phyloP scores from a whole-genome alignment of 1,140 invertebrate species.

The Sycophaga agraensis region DNA sequence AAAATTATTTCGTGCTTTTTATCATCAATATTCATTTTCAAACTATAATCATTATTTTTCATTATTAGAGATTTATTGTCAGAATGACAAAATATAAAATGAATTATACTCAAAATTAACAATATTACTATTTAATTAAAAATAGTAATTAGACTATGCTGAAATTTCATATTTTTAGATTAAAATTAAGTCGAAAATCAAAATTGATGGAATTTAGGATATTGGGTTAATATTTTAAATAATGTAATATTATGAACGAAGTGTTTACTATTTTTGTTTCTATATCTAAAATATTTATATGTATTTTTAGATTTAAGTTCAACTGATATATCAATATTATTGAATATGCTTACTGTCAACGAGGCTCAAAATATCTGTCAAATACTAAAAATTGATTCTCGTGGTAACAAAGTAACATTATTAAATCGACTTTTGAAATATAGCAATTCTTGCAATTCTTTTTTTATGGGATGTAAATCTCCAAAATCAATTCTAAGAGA shows the following conservation, averaged over 20 bases:
- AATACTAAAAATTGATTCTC: constrained; percentile 34
- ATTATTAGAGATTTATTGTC: too few species aligned
- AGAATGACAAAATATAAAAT: too few species aligned
- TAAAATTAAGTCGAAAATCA: too few species aligned
- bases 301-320: constrained; percentile 32
- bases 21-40: too few species aligned
- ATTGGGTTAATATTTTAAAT: too few species aligned
- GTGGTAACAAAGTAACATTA: constrained; percentile 34
- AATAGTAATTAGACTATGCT: too few species aligned
- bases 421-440: constrained; percentile 38
- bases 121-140: constrained; percentile 14
- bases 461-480: constrained; percentile 37
- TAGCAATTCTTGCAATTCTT: constrained; percentile 30
- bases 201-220: too few species aligned
- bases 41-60: too few species aligned
- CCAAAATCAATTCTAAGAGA: constrained; percentile 35
- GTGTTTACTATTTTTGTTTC: neutral
- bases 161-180: neutral
- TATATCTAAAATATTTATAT: neutral
- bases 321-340: constrained; percentile 28
- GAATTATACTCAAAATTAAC: too few species aligned
- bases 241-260: neutral
- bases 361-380: constrained; percentile 39
- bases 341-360: constrained; percentile 39
- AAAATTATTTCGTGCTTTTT: too few species aligned